Evolutionary conservation across 35 echinoderm and acorn worm genomes (phyloP), one percentile per base, ranked within the genome.

Genomic region (Lytechinus pictus): DNA sequence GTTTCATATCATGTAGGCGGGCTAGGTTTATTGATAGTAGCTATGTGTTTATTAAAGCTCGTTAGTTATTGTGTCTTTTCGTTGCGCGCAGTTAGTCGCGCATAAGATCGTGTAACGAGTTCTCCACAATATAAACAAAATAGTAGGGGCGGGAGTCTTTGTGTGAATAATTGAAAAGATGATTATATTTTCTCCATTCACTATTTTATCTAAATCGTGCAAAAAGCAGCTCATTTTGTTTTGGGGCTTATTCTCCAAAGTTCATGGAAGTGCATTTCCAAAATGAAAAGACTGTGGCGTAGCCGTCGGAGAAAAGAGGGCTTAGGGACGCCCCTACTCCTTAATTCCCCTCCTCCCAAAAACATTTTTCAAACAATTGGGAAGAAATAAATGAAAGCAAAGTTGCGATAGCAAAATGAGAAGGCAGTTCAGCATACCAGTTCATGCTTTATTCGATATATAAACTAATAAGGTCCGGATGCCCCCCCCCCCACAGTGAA

Each of bases 51-150:
- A 24, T 79, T 19, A 44, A 79, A 79, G 19, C 16, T 16, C 19
- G 66, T 24, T n/a, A 3, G 16, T 79, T 24, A 79, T 79, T 79
- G 66, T 79, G 21, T 24, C 66, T 7, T 79, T 79, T 79, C 66
- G 66, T 79, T 79, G 66, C 66, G 66, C 66, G 66, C 66, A 79
- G 66, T 79, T 79, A 79, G 66, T 79, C 66, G 66, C 66, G 19
- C 66, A 79, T 79, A 79, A 58, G 66, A 24, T 79, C 66, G 66
- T 79, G 66, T 79, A 79, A 79, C 66, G 66, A 79, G 66, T 79
- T 79, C 66, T 16, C 66, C 66, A 79, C 66, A 79, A 24, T 79
- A 6, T 19, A 3, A 79, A 16, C 19, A n/a, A 79, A 79, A 79
- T 14, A 79, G 21, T 58, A 58, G 21, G 66, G 66, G 66, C 66